These are phyloP conservation scores for Stramonita haemastoma DNA, from an alignment of 2,888 invertebrate species.

Conservation along the genomic window DNA sequence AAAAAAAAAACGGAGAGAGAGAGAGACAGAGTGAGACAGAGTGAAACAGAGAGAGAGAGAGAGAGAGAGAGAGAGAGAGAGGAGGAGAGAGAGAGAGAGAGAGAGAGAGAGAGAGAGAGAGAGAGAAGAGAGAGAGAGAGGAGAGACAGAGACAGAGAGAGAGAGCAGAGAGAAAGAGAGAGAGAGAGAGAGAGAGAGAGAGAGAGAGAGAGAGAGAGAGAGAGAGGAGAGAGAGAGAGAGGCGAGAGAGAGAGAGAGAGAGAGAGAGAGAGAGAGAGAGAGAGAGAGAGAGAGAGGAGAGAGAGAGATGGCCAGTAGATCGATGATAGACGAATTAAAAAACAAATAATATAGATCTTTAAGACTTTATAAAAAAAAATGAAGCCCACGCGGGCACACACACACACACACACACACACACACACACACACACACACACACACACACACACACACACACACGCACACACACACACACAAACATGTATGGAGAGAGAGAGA, in stretches of 20 bases:
- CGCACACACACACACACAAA: neutral
- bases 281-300: neutral
- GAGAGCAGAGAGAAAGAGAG: too few species aligned
- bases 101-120: neutral
- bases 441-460: neutral
- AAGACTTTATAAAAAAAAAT: too few species aligned
- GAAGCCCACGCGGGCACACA: neutral
- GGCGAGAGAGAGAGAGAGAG: constrained; percentile 11
- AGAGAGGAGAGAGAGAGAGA: neutral
- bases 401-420: constrained; percentile 6
- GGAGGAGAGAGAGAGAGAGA: neutral
- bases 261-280: constrained; percentile 6
- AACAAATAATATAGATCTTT: too few species aligned
- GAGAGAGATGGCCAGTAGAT: too few species aligned
- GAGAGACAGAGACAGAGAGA: neutral
- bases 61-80: neutral
- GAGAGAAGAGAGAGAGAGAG: neutral
- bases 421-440: neutral
- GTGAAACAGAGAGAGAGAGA: neutral
- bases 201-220: constrained; percentile 10
- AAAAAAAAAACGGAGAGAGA: too few species aligned
- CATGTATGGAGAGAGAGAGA: neutral
- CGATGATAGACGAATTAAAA: too few species aligned
- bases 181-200: constrained; percentile 27
- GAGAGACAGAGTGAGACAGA: neutral